These are phyloP conservation scores for Thumatha senex DNA, from an alignment of 2,888 invertebrate species.

Conservation along the genomic window DNA sequence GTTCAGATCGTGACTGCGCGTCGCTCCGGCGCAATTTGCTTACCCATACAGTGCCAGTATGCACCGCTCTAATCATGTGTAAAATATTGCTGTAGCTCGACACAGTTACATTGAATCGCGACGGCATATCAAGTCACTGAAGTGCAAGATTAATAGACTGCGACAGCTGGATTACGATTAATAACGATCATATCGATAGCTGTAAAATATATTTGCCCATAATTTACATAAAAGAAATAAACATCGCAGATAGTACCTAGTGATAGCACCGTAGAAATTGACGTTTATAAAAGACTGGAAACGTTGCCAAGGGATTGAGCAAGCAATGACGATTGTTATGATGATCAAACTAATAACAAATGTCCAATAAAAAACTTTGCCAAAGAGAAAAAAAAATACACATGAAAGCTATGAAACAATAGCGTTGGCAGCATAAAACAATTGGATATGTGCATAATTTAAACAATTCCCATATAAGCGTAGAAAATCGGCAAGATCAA, in stretches of 20 bases:
- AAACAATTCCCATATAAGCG: constrained; percentile 62
- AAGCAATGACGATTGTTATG: too few relatives aligned
- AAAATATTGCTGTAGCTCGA: constrained; percentile 77
- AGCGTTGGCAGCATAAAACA: constrained; percentile 30
- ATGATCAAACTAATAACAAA: neutral
- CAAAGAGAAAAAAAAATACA: constrained; percentile 20
- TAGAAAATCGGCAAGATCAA: constrained; percentile 65
- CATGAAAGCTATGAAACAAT: constrained; percentile 41
- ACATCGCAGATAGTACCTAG: neutral
- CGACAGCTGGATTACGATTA: constrained; percentile 65
- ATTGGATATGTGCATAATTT: constrained; percentile 47
- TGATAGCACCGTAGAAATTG: too few relatives aligned
- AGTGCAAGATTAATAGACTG: constrained; percentile 70
- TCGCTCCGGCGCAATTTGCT: constrained; percentile 81
- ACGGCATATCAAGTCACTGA: constrained; percentile 69
- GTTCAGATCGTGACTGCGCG: constrained; percentile 81
- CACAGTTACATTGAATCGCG: constrained; percentile 70
- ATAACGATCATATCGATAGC: constrained; percentile 42
- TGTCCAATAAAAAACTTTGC: too few relatives aligned
- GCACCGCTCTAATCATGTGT: constrained; percentile 80
- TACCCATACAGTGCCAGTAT: constrained; percentile 77
- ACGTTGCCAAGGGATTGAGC: too few relatives aligned
- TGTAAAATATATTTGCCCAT: constrained; percentile 13
- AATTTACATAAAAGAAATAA: neutral
- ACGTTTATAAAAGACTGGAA: too few relatives aligned